These are phyloP conservation scores for Lates japonicus DNA, from an alignment of 2,797 vertebrate species.

Conservation along the genomic window DNA sequence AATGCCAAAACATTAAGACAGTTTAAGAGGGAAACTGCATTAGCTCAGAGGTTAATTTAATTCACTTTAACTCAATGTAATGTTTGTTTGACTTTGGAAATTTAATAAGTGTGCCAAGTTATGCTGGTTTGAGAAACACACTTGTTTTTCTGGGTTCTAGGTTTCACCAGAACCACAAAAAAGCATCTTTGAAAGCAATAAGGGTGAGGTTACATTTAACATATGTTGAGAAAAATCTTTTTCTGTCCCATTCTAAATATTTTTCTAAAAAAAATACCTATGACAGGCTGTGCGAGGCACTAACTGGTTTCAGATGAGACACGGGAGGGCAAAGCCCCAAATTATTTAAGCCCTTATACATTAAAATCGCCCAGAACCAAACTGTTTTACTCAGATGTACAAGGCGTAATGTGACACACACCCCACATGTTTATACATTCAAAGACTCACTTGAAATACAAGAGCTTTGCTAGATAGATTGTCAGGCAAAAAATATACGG, in stretches of 20 bases:
- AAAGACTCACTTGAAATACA: slow-evolving; percentile 52
- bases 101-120: slow-evolving; percentile 66
- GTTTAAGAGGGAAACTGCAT: slow-evolving; percentile 62
- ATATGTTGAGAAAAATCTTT: slow-evolving; percentile 24
- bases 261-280: slow-evolving; percentile 38
- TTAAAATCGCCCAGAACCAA: slow-evolving; percentile 38
- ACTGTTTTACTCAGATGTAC: slow-evolving; percentile 31
- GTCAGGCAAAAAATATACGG: slow-evolving; percentile 71
- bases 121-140: slow-evolving; percentile 58
- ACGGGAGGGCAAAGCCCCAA: slow-evolving; percentile 27
- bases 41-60: slow-evolving; percentile 73
- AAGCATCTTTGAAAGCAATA: slow-evolving; percentile 33
- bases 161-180: slow-evolving; percentile 52
- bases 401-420: slow-evolving; percentile 36
- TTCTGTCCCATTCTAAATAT: slow-evolving; percentile 41
- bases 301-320: slow-evolving; percentile 55
- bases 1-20: slow-evolving; percentile 60
- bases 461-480: slow-evolving; percentile 69
- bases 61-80: slow-evolving; percentile 71
- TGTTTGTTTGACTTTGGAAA: slow-evolving; percentile 75
- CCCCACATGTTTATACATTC: slow-evolving; percentile 59
- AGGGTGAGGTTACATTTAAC: slow-evolving; percentile 23
- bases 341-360: slow-evolving; percentile 21
- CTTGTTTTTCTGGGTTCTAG: slow-evolving; percentile 29
- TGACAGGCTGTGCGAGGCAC: slow-evolving; percentile 55